Percentiles rank a stretch among this genome's conserved stretches.
These are phyloP conservation scores for Marmota flaviventris DNA, from an alignment of 2,113 vertebrate genomes.

Conservation along the genomic window DNA sequence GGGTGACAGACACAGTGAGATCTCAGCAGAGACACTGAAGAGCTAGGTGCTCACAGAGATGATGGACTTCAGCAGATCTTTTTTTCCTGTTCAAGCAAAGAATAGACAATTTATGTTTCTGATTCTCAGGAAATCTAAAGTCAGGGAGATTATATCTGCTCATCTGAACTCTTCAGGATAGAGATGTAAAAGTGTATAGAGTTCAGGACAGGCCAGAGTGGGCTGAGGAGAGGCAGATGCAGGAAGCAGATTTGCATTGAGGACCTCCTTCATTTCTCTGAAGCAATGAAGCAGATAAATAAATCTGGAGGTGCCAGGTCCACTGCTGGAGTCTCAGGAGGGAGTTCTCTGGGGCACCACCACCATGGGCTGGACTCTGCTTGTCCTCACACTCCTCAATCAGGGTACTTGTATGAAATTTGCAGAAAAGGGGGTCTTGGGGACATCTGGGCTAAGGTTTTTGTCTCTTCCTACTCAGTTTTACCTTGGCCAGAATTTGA, in stretches of 20 bases:
- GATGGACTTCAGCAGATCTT: too few relatives aligned
- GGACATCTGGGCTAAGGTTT: not conserved
- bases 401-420: not conserved
- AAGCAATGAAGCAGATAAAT: not conserved
- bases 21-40: too few relatives aligned
- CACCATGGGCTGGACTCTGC: not conserved
- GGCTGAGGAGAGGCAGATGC: not conserved
- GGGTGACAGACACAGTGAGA: too few relatives aligned
- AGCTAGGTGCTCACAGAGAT: too few relatives aligned
- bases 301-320: not conserved
- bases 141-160: too few relatives aligned
- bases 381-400: too few relatives aligned
- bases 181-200: not conserved
- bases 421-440: not conserved
- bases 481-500: not conserved
- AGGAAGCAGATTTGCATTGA: not conserved
- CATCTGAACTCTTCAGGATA: too few relatives aligned
- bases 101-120: too few relatives aligned
- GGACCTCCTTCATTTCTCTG: not conserved
- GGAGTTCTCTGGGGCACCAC: not conserved
- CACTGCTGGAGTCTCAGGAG: not conserved
- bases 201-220: accelerated
- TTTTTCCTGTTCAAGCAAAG: too few relatives aligned
- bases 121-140: too few relatives aligned
- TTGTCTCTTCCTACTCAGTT: not conserved